Conservation (phyloP, 2,113 vertebrate species). For the Petromus typicus region DNA sequence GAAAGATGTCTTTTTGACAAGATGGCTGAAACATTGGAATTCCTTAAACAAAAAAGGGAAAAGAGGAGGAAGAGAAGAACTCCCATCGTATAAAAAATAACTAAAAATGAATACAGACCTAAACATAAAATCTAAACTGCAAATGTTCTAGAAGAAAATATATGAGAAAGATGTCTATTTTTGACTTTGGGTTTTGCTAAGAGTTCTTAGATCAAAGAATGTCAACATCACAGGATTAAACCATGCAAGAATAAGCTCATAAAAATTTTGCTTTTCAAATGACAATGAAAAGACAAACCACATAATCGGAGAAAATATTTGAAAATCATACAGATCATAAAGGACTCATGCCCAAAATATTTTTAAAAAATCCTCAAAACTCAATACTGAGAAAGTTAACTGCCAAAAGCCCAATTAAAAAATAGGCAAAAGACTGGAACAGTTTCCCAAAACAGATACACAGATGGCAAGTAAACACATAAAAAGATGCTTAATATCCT, state of each 20-base stretch:
- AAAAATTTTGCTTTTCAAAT: neutral
- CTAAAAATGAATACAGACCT: neutral
- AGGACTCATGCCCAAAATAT: neutral
- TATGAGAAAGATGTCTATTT: neutral
- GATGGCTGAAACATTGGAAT: neutral
- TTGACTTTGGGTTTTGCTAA: neutral
- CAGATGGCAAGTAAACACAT: neutral
- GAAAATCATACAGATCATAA: neutral
- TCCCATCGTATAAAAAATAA: neutral
- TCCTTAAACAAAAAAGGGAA: neutral
- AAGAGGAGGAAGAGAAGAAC: neutral
- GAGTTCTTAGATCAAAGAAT: neutral
- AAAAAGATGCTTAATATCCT: neutral
- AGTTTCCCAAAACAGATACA: neutral
- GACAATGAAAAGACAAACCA: neutral
- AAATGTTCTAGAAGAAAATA: neutral
- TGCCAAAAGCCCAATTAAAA: neutral
- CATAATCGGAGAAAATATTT: neutral
- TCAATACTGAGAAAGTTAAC: neutral
- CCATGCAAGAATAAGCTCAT: neutral
- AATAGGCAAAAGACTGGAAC: neutral
- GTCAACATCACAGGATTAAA: neutral
- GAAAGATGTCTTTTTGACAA: neutral
- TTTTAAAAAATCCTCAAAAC: neutral
- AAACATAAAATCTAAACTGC: neutral